These are phyloP conservation scores for Bubalus kerabau DNA, from an alignment of 2,113 vertebrate species.

Conservation along the genomic window DNA sequence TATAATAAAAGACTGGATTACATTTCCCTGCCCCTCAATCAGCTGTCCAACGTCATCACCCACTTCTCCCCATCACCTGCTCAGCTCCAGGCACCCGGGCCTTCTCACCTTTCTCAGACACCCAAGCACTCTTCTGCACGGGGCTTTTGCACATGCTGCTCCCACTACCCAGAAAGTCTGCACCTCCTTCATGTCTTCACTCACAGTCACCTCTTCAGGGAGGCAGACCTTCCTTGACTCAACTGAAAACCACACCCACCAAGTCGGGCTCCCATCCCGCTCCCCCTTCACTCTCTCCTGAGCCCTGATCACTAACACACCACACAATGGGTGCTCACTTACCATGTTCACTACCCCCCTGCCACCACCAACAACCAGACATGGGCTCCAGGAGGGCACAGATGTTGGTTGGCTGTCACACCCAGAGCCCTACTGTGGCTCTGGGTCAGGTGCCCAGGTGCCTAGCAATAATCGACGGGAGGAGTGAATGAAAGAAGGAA, in stretches of 20 bases:
- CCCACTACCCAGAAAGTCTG: not conserved
- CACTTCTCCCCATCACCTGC: not conserved
- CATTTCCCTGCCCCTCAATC: not conserved
- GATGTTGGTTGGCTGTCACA: not conserved
- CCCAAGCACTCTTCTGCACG: fast-evolving
- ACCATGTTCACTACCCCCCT: not conserved
- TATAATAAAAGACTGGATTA: not conserved
- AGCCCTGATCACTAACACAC: not conserved
- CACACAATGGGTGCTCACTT: not conserved
- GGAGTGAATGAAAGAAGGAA: not conserved
- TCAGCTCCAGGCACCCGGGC: not conserved
- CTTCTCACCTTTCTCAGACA: not conserved
- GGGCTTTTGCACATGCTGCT: not conserved
- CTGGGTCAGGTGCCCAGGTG: not conserved
- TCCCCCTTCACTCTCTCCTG: not conserved
- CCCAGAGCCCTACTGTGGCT: not conserved
- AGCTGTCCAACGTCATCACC: not conserved
- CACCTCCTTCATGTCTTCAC: not conserved
- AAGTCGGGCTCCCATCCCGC: not conserved
- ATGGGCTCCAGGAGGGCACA: not conserved
- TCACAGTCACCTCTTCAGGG: not conserved
- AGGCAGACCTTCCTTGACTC: not conserved
- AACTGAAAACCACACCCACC: no score
- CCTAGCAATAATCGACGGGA: not conserved
- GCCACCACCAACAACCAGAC: not conserved